Base-by-base conservation (phyloP, 2,113 vertebrate species). In the Furnarius figulus region DNA sequence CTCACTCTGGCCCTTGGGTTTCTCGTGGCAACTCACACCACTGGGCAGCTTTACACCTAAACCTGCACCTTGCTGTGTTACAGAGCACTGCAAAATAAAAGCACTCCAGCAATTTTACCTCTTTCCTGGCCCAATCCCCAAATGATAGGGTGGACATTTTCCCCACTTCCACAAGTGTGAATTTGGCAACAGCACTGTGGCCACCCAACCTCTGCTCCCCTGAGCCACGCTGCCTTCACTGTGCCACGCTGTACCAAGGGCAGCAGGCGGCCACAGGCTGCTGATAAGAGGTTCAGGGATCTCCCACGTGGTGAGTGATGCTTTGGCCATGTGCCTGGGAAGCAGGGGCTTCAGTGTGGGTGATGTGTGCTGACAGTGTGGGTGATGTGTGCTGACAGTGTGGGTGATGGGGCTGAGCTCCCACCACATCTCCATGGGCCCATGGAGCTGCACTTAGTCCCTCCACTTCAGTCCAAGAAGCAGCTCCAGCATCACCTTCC, bases 311-410 rank as follows among this genome's bases (percentile, higher is more conserved):
- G 71, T 21, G 35, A 92, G 30, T 0, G 0, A 68, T 9, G 74
- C 85, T 52, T 63, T 78, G 88, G 74, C 47, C 10, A 75, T 0
- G 1, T 28, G 81, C 65, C 85, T 6, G 3, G 73, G 66, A 24
- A 68, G 80, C 4, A 19, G 33, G 5, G 8, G 17, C 58, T n/a
- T n/a, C n/a, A n/a, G n/a, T n/a, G n/a, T n/a, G n/a, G n/a, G n/a
- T n/a, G n/a, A n/a, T n/a, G n/a, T 0, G 1, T 55, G 71, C 33
- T 0, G 1, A 30, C 0, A 0, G 77, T 4, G 20, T 83, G 77
- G 63, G 88, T 4, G 1, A 67, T 2, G 12, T 0, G 1, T 55
- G 71, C 33, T 0, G 1, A 30, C 0, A 0, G 77, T 4, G 20
- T 83, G 77, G 63, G 88, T 4, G 1, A 67, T 2, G 12, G 35